Base-by-base conservation (phyloP, 30 jellyfish, hydroid and myxozoan genomes). In the Hydractinia echinata region DNA sequence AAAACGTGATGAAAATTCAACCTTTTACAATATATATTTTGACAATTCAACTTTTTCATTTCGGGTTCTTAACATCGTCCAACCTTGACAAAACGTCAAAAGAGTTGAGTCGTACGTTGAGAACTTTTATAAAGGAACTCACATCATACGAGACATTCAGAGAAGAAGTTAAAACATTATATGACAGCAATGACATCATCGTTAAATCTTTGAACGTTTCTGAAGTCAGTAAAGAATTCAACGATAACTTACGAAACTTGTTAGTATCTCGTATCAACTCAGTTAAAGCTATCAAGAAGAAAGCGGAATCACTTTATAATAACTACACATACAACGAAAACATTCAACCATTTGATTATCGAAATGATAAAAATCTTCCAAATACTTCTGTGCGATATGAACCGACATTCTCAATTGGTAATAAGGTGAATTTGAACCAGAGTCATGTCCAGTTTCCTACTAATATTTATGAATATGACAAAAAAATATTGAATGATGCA, bases 401-500 rank as follows among this genome's bases (percentile, higher is more conserved):
- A 1, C 10, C 14, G 13, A 30, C 81, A 20, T 71, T 71, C 52
- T 71, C 81, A 54, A 20, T 10, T 19, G 10, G 15, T 5, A 30
- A 20, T 19, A 50, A 30, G 5, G 81, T 71, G n/a, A 71, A 71
- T 15, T 20, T 71, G 9, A 71, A 30, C 10, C 44, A 15, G 53
- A 71, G 81, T 19, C 52, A 9, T 15, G 81, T 71, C 10, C 81
- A 71, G 61, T 55, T 71, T 11, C 81, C 81, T 19, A 71, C 81
- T 14, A 60, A 71, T 30, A 71, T 71, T 14, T 71, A 5, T 68
- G 51, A 52, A 71, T 19, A 71, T 50, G 55, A 71, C 52, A 71
- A 71, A 3, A 15, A 48, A 5, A 50, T 89, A 53, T 67, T 85
- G 50, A 85, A 84, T 72, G 60, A 82, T 53, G 95, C 79, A 8